A percentile compares a stretch with the other conserved stretches of the same genome.
These are phyloP conservation scores for Lutjanus campechanus DNA, from an alignment of 2,797 vertebrate genomes.

Conservation along the genomic window DNA sequence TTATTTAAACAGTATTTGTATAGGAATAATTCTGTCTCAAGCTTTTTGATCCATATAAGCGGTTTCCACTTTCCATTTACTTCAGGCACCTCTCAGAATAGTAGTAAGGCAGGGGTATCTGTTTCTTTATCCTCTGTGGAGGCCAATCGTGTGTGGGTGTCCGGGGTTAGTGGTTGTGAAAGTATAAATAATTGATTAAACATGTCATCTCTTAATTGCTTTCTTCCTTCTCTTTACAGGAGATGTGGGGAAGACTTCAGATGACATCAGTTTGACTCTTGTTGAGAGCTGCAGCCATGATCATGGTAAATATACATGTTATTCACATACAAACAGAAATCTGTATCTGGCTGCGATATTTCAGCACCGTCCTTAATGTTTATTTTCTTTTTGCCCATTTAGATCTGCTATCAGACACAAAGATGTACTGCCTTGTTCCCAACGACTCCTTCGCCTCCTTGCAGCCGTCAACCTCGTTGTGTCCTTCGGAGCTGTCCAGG, in stretches of 20 bases:
- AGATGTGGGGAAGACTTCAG: slow-evolving; percentile 93
- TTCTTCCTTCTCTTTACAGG: slow-evolving; percentile 76
- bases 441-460: slow-evolving; percentile 98
- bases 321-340: not conserved
- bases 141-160: not conserved
- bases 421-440: slow-evolving; percentile 96
- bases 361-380: not conserved
- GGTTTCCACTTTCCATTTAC: not conserved
- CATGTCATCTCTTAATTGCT: slow-evolving; percentile 39
- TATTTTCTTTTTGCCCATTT: slow-evolving; percentile 18
- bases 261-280: slow-evolving; percentile 97
- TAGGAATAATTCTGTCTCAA: too few species aligned
- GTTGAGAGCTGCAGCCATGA: slow-evolving; percentile 97
- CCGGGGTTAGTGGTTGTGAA: slow-evolving; percentile 21
- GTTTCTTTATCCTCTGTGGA: slow-evolving; percentile 6
- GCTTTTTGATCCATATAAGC: too few species aligned
- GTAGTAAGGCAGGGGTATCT: slow-evolving; percentile 3
- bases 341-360: not conserved
- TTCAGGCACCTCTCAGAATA: not conserved
- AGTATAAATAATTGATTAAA: slow-evolving; percentile 68
- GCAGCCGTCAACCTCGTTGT: slow-evolving; percentile 96
- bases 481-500: slow-evolving; percentile 92
- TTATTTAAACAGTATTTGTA: too few species aligned
- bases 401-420: slow-evolving; percentile 95
- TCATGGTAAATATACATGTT: slow-evolving; percentile 85